Base-by-base conservation (phyloP, 2,113 vertebrate species). In the Vulpes lagopus region DNA sequence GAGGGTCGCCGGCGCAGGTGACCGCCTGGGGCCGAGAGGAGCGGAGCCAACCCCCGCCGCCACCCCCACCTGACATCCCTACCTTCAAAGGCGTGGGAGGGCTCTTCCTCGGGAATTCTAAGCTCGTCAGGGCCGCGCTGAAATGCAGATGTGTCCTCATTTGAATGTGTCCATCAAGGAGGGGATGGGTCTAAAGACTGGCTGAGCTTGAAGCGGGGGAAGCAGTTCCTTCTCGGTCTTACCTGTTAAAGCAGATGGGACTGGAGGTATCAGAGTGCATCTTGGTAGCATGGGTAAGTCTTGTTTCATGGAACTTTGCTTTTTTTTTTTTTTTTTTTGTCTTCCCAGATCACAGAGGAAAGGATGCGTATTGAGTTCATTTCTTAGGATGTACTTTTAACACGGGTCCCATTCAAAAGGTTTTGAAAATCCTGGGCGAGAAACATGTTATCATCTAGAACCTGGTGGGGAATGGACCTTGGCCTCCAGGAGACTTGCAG, bases 21-120 rank as follows among this genome's bases (percentile, higher is more conserved):
- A 93, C 49, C 32, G 0, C 1, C 0, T 1, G 3, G 0, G 2
- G 3, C 19, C 9, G 8, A 19, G 51, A 12, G 0, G 43, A 0
- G 43, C 65, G 11, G 10, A 23, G 71, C 64, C 93, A 60, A 85
- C 10, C 90, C 91, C 94, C 43, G 19, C 15, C 11, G 9, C 74
- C 81, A 20, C 60, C 3, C 60, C 57, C 64, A 20, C 57, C 10
- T 0, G 14, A 43, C 23, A 17, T 8, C 35, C 53, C 17, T 10
- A 17, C 12, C n/a, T 25, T 30, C 1, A 9, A 2, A 8, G 38
- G 74, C 16, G 43, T 57, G 22, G 25, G 38, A 7, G 69, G 3
- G 43, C 43, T 71, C 16, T 53, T 3, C 64, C 55, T n/a, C 2
- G n/a, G 79, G 32, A 27, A 53, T 60, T 79, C 86, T 17, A 7